A percentile compares a stretch with the other conserved stretches of the same genome.
phyloP scores from a whole-genome alignment of 2,113 vertebrate genomes.

The Syngnathoides biaculeatus region DNA sequence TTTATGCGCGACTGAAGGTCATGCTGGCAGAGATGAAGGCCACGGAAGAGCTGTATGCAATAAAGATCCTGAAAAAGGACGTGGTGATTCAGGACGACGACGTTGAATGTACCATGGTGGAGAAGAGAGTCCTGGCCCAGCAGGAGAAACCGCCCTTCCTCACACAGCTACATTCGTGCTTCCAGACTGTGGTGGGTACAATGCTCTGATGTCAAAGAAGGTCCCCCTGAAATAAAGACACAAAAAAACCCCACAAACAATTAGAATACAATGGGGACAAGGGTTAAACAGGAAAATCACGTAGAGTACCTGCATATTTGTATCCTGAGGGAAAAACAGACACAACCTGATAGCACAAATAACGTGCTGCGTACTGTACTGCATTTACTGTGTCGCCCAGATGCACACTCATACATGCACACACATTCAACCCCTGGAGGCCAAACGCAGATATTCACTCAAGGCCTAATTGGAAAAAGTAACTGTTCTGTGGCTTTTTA shows the following conservation, averaged over 20 bases:
- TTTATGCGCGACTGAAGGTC: slow-evolving; percentile 71
- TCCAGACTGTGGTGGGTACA: slow-evolving; percentile 88
- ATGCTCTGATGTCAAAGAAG: slow-evolving; percentile 28
- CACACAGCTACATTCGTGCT: slow-evolving; percentile 92
- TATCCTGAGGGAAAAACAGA: slow-evolving; percentile 9
- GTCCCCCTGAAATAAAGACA: slow-evolving; percentile 67
- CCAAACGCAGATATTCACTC: background rate
- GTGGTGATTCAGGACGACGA: slow-evolving; percentile 98
- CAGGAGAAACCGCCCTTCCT: slow-evolving; percentile 88
- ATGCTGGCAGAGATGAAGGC: slow-evolving; percentile 91
- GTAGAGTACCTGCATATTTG: background rate
- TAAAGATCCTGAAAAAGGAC: slow-evolving; percentile 95
- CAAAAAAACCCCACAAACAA: too few relatives aligned
- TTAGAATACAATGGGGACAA: slow-evolving; percentile 7
- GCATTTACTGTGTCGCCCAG: too few relatives aligned
- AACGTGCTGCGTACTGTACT: background rate
- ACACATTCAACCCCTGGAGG: background rate
- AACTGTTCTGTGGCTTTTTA: background rate
- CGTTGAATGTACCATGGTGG: slow-evolving; percentile 95
- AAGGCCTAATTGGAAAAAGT: background rate
- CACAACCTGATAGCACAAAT: slow-evolving; percentile 12
- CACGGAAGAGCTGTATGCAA: slow-evolving; percentile 83
- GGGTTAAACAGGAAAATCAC: slow-evolving; percentile 15
- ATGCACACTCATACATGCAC: background rate
- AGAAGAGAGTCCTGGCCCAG: slow-evolving; percentile 89